Evolutionary conservation across 2,113 vertebrate species (phyloP), one percentile per base, ranked within the genome.

Genomic region (Notothenia rossii): DNA sequence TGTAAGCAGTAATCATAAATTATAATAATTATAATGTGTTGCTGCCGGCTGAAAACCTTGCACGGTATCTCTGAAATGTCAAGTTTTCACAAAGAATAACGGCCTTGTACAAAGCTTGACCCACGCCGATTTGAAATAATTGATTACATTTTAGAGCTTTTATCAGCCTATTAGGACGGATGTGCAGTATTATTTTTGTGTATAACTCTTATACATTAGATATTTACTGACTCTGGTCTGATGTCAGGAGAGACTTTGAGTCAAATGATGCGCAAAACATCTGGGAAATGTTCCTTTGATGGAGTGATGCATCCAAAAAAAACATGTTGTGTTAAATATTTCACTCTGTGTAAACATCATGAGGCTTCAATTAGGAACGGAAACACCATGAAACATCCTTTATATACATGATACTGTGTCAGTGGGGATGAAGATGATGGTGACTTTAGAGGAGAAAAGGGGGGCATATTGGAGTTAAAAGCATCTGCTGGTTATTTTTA

Each of bases 1-100:
- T n/a, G 84, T 88, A 88, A 90, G 88, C 89, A 90, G 71, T 70
- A 81, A 89, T 90, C 87, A 87, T 90, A 88, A 86, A 92, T 91
- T 90, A 90, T 49, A 66, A 91, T 88, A 76, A 92, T 91, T 36
- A 78, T 75, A 89, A 92, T 83, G 89, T 91, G 83, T 89, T 67
- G 84, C 79, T 79, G 63, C 71, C 4, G 79, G 84, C 72, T 71
- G 70, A 85, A 88, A 90, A 77, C 63, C 72, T 72, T 20, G 18
- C 64, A 15, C 48, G 0, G 78, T 67, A 17, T 77, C 82, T 80
- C 80, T 66, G 68, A 91, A 91, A 89, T 90, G 89, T 91, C 86
- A 82, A 71, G 68, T 84, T 91, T 82, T 75, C 51, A 63, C 58
- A 49, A 51, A 33, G 72, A 62, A 43, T 81, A 82, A 64, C 80